Base-by-base conservation (phyloP, 1,140 invertebrate species). In the Brachionus plicatilis region DNA sequence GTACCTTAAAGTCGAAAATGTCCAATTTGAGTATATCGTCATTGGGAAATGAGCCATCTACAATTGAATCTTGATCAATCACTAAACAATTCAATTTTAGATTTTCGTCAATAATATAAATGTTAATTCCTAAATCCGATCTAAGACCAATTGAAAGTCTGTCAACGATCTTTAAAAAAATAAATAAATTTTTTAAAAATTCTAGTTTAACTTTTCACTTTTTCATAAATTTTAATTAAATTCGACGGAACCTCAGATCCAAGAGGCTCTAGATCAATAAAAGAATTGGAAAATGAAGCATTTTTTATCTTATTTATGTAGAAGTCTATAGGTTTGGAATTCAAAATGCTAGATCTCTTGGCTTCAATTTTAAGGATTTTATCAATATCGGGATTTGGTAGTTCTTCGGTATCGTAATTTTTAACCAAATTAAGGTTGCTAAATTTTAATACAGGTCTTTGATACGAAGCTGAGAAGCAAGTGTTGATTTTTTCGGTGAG, bases 91-190 rank as follows among this genome's bases (percentile, higher is more conserved):
- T 17, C 3, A 68, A 68, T 68, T 68, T 68, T 29, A 24, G 8
- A 33, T 68, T 29, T 12, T 14, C 14, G 11, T 68, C 66, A 33
- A 68, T 33, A 29, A 20, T 68, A 8, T 6, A 68, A 12, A 68
- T n/a, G 6, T 33, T n/a, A 68, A 24, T 12, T n/a, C 14, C 66
- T 33, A 14, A 17, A 33, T 33, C 27, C 17, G 9, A 8, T 27
- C 33, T 14, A 3, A 68, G 2, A 68, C 41, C 29, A 33, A 68
- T 68, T 68, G 27, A 12, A 6, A 68, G n/a, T n/a, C 66, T 68
- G n/a, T 68, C 66, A 68, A 68, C 66, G 17, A 68, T 68, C 66
- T 68, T 68, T 68, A 68, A 68, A 29, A 68, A 41, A 68, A 68
- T 20, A 65, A 65, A 65, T 24, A 65, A 37, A 37, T 65, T 68